Evolutionary conservation across 2,888 invertebrate genomes (phyloP), one percentile per base, ranked within the genome.

Genomic region (Agelastica alni): DNA sequence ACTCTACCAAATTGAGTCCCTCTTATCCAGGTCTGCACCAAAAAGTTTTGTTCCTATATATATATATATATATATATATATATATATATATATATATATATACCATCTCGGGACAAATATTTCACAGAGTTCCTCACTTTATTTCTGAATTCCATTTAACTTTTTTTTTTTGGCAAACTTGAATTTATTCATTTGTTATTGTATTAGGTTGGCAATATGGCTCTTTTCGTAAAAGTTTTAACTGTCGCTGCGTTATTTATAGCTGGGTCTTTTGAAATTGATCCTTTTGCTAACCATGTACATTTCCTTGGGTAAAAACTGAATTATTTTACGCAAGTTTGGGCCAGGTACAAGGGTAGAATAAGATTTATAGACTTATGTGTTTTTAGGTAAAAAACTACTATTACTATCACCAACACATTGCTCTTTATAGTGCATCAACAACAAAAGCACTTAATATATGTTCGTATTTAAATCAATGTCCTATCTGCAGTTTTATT

Each of bases 71-170:
- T n/a, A n/a, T n/a, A n/a, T n/a, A n/a, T n/a, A n/a, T n/a, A n/a
- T n/a, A n/a, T n/a, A n/a, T n/a, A n/a, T n/a, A n/a, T n/a, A n/a
- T n/a, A n/a, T n/a, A n/a, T n/a, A n/a, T n/a, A 7, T 46, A 36
- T 22, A 34, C 28, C 37, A 37, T 46, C 46, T 12, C 10, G 36
- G 36, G 46, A 46, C 36, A 28, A 22, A 37, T 46, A 46, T 37
- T 37, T 46, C 37, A 37, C 37, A 37, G 26, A 37, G 9, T 22
- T 17, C 26, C 46, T 28, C 36, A 36, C 37, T 42, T 49, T 49
- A 49, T 49, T 49, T 49, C 49, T 49, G 49, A 42, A 49, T 49
- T 42, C 49, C 49, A 49, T 49, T 49, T 41, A 49, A 49, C 49
- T 49, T 49, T 49, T 49, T 42, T 22, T 49, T 49, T 49, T 42